Conservation (phyloP, 1,140 invertebrate genomes). For the Aphelinus certus region DNA sequence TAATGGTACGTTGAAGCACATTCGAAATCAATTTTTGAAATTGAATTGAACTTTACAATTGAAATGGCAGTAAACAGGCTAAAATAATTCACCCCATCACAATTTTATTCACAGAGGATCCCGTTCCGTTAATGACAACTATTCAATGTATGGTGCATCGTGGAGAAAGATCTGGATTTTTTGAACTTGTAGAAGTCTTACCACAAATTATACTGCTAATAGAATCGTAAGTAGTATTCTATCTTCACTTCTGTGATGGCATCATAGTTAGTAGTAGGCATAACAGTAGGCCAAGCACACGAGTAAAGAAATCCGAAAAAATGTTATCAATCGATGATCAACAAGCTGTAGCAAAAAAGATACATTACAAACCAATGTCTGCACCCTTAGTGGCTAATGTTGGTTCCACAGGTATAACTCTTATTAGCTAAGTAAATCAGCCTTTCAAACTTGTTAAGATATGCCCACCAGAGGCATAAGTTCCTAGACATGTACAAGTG, state of each 20-base stretch:
- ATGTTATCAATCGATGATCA: conserved; percentile 32
- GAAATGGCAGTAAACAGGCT: no score
- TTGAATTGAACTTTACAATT: no score
- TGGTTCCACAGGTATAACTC: conserved; percentile 11
- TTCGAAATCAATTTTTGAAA: no score
- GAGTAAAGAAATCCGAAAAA: conserved; percentile 27
- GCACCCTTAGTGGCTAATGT: conserved; percentile 38
- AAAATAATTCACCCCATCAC: no score
- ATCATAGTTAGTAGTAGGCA: no score
- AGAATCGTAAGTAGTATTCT: conserved; percentile 42
- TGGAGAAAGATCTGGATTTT: conserved; percentile 52
- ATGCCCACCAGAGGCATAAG: conserved; percentile 43
- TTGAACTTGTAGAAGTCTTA: conserved; percentile 62
- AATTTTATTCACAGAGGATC: neutral
- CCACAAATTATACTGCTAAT: conserved; percentile 44
- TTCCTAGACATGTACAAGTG: conserved; percentile 69
- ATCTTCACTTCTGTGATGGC: no score
- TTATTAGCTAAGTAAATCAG: conserved; percentile 14
- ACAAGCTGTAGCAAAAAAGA: conserved; percentile 36
- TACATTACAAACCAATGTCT: no score
- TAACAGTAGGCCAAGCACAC: conserved; percentile 24
- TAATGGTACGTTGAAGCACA: conserved; percentile 40
- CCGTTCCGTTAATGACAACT: conserved; percentile 3
- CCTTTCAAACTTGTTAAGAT: conserved; percentile 40
- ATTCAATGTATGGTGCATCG: neutral